phyloP scores from a whole-genome alignment of 2,888 invertebrate genomes.

The Agonopterix heracliana region DNA sequence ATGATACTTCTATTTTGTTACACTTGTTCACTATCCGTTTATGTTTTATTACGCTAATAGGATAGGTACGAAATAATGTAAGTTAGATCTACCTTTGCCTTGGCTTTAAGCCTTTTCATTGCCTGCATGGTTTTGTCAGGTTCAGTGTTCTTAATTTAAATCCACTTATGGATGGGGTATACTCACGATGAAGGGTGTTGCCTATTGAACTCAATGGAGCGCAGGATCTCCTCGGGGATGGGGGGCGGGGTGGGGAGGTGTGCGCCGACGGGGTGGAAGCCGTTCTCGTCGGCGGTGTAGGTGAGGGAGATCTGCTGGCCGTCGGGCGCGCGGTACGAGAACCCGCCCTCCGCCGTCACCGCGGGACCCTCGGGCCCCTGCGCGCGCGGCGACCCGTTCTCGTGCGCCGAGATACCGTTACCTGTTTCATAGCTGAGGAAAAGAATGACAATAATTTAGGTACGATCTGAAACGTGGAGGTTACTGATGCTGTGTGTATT shows the following conservation, averaged over 20 bases:
- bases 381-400: conserved; percentile 75
- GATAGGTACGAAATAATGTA: too few species aligned
- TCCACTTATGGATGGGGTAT: not conserved
- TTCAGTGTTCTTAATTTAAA: not conserved
- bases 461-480: not conserved
- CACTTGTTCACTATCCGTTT: too few species aligned
- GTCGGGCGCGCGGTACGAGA: conserved; percentile 81
- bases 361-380: conserved; percentile 71
- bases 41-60: too few species aligned
- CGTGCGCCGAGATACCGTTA: conserved; percentile 79
- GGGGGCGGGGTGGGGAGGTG: conserved; percentile 78
- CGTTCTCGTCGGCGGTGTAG: conserved; percentile 84
- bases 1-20: too few species aligned
- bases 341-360: conserved; percentile 79
- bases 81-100: too few species aligned
- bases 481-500: not conserved
- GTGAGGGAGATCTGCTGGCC: conserved; percentile 78
- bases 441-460: not conserved
- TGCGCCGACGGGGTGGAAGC: conserved; percentile 79
- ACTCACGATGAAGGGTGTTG: conserved; percentile 66
- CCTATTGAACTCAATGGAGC: conserved; percentile 69
- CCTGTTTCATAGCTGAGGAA: conserved; percentile 78
- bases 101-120: too few species aligned
- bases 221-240: conserved; percentile 68
- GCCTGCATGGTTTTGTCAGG: too few species aligned